These are phyloP conservation scores for Blastobasis adustella DNA, from an alignment of 2,888 invertebrate species.

Conservation along the genomic window DNA sequence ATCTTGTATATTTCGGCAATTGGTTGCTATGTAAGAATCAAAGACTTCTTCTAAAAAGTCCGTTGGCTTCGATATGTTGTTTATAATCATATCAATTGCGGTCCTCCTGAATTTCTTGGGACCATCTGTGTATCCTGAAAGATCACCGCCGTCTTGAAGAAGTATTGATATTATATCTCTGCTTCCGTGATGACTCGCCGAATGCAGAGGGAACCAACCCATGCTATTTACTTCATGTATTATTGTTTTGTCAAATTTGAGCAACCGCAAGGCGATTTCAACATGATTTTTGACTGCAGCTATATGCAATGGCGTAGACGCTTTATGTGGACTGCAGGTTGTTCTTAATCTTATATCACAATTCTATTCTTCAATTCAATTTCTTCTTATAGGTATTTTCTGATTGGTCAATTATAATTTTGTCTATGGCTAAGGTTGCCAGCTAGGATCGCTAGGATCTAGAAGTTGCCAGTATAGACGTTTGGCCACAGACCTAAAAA, in stretches of 20 bases:
- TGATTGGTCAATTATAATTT: no score
- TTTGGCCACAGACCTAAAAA: no score
- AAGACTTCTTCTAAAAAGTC: constrained; percentile 69
- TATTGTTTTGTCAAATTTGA: constrained; percentile 51
- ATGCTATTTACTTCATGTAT: constrained; percentile 56
- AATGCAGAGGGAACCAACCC: constrained; percentile 56
- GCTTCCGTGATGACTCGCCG: constrained; percentile 73
- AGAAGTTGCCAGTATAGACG: no score
- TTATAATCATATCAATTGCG: constrained; percentile 68
- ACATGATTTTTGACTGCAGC: constrained; percentile 53
- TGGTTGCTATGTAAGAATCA: constrained; percentile 65
- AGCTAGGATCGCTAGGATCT: no score
- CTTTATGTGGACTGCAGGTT: constrained; percentile 49
- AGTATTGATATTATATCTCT: constrained; percentile 68
- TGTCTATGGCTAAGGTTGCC: no score
- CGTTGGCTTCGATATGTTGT: constrained; percentile 68
- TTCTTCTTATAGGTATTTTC: no score
- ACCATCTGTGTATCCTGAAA: constrained; percentile 53
- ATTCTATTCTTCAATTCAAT: no score
- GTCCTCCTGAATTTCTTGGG: constrained; percentile 54
- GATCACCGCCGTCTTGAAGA: constrained; percentile 59
- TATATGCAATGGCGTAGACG: constrained; percentile 57
- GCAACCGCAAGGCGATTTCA: constrained; percentile 47
- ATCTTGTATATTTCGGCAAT: constrained; percentile 54
- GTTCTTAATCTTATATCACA: constrained; percentile 61